Percentiles rank a stretch among this genome's conserved stretches.
Conservation (phyloP, 2,113 vertebrate species). For the Empidonax alnorum region DNA sequence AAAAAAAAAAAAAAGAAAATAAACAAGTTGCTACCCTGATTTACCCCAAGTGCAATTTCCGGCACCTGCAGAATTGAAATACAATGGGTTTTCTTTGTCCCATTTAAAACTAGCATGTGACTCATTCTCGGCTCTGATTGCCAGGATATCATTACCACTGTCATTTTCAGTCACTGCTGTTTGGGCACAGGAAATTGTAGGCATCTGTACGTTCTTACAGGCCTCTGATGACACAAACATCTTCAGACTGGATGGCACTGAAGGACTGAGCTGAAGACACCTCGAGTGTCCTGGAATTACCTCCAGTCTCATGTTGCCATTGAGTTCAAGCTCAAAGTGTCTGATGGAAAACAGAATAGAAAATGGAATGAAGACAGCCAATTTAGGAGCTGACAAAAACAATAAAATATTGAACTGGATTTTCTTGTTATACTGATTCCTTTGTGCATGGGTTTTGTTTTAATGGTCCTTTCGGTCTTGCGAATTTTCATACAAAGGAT, state of each 20-base stretch:
- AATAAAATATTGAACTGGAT: background rate
- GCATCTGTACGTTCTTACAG: background rate
- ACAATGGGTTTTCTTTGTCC: background rate
- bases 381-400: background rate
- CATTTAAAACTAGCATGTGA: constrained; percentile 20
- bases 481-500: background rate
- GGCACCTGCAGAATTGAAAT: background rate
- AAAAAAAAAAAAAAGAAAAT: background rate
- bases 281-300: background rate
- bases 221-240: background rate
- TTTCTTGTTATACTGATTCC: background rate
- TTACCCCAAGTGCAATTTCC: background rate
- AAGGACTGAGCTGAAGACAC: background rate
- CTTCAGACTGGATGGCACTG: background rate
- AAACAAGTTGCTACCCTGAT: background rate
- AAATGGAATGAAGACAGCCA: background rate
- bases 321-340: background rate
- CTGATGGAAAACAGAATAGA: background rate
- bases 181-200: constrained; percentile 7
- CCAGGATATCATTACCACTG: constrained; percentile 39
- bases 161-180: background rate
- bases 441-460: background rate
- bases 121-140: constrained; percentile 28
- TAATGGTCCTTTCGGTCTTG: background rate
- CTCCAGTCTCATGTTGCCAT: background rate